These are phyloP conservation scores for Ophion ventricosus DNA, from an alignment of 2,888 invertebrate genomes.

Conservation along the genomic window DNA sequence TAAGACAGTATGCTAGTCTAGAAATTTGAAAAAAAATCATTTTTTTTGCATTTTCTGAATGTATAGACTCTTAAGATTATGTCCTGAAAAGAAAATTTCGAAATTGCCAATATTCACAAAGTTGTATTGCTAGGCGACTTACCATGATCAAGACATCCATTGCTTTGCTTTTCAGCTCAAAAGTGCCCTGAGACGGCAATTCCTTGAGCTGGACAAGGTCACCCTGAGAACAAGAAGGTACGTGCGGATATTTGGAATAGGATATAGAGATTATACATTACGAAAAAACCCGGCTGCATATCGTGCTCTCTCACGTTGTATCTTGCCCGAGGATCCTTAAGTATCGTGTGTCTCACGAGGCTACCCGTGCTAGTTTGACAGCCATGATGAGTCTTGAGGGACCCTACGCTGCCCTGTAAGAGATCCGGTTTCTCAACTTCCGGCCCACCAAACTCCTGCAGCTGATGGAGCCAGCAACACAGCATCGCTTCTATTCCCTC, in stretches of 20 bases:
- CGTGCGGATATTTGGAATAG: background rate
- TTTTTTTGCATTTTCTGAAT: no score
- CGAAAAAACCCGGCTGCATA: background rate
- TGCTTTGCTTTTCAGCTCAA: slow-evolving; percentile 92
- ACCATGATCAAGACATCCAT: slow-evolving; percentile 90
- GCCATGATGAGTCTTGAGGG: slow-evolving; percentile 83
- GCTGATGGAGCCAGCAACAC: slow-evolving; percentile 92
- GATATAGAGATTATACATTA: slow-evolving; percentile 3
- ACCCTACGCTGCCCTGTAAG: slow-evolving; percentile 90
- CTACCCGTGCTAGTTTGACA: slow-evolving; percentile 84
- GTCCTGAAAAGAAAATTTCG: no score
- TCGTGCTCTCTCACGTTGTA: slow-evolving; percentile 89
- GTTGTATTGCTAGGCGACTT: slow-evolving; percentile 72
- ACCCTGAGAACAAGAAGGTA: slow-evolving; percentile 86
- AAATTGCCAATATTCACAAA: no score
- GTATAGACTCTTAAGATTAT: no score
- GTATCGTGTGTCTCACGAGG: slow-evolving; percentile 86
- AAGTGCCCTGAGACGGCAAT: slow-evolving; percentile 86
- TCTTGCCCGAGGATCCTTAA: slow-evolving; percentile 90
- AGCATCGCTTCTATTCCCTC: slow-evolving; percentile 94
- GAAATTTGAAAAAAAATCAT: no score
- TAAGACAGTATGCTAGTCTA: no score
- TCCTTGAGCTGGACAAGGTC: slow-evolving; percentile 95
- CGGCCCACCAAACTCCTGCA: slow-evolving; percentile 93
- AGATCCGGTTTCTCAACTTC: slow-evolving; percentile 94